These are phyloP conservation scores for Drosophila mauritiana DNA, from an alignment of 1,140 invertebrate genomes.

Conservation along the genomic window DNA sequence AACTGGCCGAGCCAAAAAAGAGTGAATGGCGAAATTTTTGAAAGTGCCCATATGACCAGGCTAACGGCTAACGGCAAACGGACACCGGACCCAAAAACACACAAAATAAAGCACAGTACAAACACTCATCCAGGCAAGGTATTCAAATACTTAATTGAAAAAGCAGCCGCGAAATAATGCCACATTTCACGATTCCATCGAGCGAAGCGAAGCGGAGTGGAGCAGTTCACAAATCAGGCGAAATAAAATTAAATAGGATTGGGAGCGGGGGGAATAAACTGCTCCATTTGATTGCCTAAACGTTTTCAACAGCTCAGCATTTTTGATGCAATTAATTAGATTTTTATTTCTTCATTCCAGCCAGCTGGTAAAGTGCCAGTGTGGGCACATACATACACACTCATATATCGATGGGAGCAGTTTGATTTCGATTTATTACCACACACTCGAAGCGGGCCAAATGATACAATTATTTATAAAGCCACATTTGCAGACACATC, in stretches of 20 bases:
- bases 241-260: slow-evolving; percentile 35
- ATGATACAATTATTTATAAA: slow-evolving; percentile 77
- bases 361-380: slow-evolving; percentile 15
- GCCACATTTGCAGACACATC: slow-evolving; percentile 14
- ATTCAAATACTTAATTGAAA: slow-evolving; percentile 77
- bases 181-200: slow-evolving; percentile 61
- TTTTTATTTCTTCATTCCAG: slow-evolving; percentile 78
- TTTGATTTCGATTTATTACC: slow-evolving; percentile 82
- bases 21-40: slow-evolving; percentile 62
- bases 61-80: slow-evolving; percentile 2
- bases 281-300: slow-evolving; percentile 79
- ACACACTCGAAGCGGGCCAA: slow-evolving; percentile 57
- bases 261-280: slow-evolving; percentile 31
- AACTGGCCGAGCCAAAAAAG: slow-evolving; percentile 24
- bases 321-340: slow-evolving; percentile 80
- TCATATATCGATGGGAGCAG: slow-evolving; percentile 29
- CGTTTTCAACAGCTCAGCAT: slow-evolving; percentile 74
- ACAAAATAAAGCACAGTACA: slow-evolving; percentile 21
- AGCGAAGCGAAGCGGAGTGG: slow-evolving; percentile 1
- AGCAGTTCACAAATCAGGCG: slow-evolving; percentile 46
- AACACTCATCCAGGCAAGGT: slow-evolving; percentile 42
- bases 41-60: slow-evolving; percentile 43
- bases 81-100: slow-evolving; percentile 14
- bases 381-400: background rate
- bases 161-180: slow-evolving; percentile 37